Conservation (phyloP, 2,113 vertebrate species). For the Actenoides lindsayi region DNA sequence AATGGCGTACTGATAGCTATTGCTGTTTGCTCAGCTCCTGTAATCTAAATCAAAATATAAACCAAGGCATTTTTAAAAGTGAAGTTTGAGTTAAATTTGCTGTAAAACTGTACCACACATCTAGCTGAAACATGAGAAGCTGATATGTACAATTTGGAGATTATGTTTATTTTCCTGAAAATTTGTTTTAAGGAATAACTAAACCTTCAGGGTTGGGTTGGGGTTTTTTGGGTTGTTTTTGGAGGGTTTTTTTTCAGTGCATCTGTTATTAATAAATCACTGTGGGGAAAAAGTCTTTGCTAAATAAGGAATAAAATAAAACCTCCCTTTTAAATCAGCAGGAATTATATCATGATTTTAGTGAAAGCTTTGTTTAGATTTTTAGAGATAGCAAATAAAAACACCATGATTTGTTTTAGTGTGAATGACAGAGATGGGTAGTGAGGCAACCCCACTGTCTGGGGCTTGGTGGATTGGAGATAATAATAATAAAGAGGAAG, state of each 20-base stretch:
- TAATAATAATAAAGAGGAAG: not conserved
- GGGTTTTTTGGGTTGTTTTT: not conserved
- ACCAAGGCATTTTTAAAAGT: not conserved
- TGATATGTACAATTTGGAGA: conserved; percentile 3
- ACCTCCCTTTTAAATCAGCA: not conserved
- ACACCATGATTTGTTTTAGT: not conserved
- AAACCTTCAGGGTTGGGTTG: not conserved
- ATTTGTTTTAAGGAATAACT: conserved; percentile 37
- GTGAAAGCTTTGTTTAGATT: not conserved
- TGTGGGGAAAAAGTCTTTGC: conserved; percentile 12
- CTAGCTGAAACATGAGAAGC: conserved; percentile 30
- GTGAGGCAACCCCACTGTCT: not conserved
- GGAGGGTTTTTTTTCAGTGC: not conserved
- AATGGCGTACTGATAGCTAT: not conserved
- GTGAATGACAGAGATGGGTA: not conserved
- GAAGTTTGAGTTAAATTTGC: conserved; percentile 57
- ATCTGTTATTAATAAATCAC: conserved; percentile 55
- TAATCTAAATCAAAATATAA: not conserved
- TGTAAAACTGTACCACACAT: conserved; percentile 34
- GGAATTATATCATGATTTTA: not conserved
- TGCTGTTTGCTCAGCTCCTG: conserved; percentile 20
- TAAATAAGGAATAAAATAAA: conserved; percentile 51
- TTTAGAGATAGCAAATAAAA: not conserved
- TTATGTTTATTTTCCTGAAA: conserved; percentile 49
- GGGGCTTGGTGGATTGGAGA: not conserved